Conservation (phyloP, 2,888 invertebrate species). For the Acheta domesticus region DNA sequence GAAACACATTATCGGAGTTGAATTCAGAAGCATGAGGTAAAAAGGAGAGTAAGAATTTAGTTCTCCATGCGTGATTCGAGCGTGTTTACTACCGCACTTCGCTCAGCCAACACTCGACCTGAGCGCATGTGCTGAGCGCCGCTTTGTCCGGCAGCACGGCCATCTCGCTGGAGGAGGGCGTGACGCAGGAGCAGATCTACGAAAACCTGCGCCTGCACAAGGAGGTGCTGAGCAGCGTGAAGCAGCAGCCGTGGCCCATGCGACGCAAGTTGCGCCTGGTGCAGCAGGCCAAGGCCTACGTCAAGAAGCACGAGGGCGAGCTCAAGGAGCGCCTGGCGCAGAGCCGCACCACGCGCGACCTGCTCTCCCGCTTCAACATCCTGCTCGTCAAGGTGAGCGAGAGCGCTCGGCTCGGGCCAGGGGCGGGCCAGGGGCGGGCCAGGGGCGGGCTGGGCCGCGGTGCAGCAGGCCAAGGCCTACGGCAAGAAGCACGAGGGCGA, state of each 20-base stretch:
- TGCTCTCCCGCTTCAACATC: constrained; percentile 79
- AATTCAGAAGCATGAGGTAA: no score
- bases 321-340: constrained; percentile 86
- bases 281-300: constrained; percentile 78
- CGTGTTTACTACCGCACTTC: no score
- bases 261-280: constrained; percentile 77
- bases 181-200: constrained; percentile 82
- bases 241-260: constrained; percentile 81
- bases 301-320: constrained; percentile 85
- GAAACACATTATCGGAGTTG: no score
- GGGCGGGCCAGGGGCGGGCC: no score
- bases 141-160: constrained; percentile 57
- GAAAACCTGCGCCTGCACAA: constrained; percentile 88
- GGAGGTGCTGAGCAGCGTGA: constrained; percentile 82
- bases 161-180: constrained; percentile 68
- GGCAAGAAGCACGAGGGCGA: constrained; percentile 87
- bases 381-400: constrained; percentile 69
- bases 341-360: constrained; percentile 79
- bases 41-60: no score
- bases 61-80: no score
- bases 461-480: constrained; percentile 79
- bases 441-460: constrained; percentile 77
- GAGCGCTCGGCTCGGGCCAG: no score
- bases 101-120: no score
- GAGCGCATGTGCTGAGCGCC: background rate